Base-by-base conservation (phyloP, 2,797 vertebrate genomes). In the Kryptolebias ocellatus region DNA sequence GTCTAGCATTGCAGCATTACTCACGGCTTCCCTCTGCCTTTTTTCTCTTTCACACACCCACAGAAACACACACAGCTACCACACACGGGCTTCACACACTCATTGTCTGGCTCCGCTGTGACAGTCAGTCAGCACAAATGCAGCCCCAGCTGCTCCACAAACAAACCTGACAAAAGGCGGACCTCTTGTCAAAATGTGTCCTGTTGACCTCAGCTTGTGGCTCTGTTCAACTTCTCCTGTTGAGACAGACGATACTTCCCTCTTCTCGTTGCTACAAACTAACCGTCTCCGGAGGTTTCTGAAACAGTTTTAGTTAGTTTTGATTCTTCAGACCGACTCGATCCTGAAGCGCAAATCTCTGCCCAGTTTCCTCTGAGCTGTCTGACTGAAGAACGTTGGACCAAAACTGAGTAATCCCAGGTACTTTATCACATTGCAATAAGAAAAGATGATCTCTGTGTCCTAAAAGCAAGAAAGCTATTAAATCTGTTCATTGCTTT, bases 1-100 rank as follows among this genome's bases (percentile, higher is more conserved):
- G 74, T 81, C 74, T 67, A 63, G 76, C 68, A 75, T 81, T 73
- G 82, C 73, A 60, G 81, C 68, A 81, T 83, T 76, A 75, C 79
- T 87, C 83, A 83, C 81, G 79, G 62, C 31, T 65, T 65, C 37
- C 28, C 71, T 72, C 74, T 51, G 34, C 60, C 60, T 61, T 53
- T 53, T 17, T 58, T 50, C 20, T 52, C 45, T 24, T 44, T 1
- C 61, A 5, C 67, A 51, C 70, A 20, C 42, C 56, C 31, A 10
- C 60, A 60, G 45, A 53, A 67, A 63, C 57, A 67, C 67, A 59
- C 73, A 53, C 68, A 56, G 65, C 66, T 71, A n/a, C 4, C 69
- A 59, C 15, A 6, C 66, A 56, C 63, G 72, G 64, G 52, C 72
- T 72, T 65, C 69, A 58, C 58, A 58, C 61, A 53, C 61, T 67